Percentiles rank a stretch among this genome's conserved stretches.
phyloP scores from a whole-genome alignment of 1,140 invertebrate genomes.

The Bombus cullumanus region DNA sequence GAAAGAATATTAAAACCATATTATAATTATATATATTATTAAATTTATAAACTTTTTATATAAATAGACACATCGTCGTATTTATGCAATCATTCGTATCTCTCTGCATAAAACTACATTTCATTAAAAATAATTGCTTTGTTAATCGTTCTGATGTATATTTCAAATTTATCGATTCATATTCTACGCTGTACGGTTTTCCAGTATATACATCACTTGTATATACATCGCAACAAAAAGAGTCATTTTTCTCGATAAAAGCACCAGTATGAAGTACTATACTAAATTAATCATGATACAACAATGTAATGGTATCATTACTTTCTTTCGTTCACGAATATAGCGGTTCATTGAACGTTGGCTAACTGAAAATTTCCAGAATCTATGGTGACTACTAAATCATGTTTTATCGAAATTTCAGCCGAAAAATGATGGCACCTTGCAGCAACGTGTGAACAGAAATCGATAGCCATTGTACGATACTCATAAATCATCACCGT shows the following conservation, averaged over 20 bases:
- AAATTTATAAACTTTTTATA: too few species aligned
- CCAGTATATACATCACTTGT: too few species aligned
- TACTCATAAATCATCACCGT: not conserved
- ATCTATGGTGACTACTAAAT: constrained; percentile 35
- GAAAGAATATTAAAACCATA: too few species aligned
- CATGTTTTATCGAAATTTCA: constrained; percentile 34
- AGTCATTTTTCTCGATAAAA: not conserved
- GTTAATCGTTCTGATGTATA: too few species aligned
- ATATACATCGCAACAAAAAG: too few species aligned
- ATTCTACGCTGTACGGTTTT: not conserved
- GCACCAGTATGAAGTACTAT: not conserved
- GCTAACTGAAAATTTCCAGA: constrained; percentile 21
- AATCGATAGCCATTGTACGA: constrained; percentile 30
- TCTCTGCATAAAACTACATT: too few species aligned
- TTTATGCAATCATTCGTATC: too few species aligned
- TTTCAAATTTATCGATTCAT: not conserved
- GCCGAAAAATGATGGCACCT: constrained; percentile 30
- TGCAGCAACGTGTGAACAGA: not conserved
- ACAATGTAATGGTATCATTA: constrained; percentile 22
- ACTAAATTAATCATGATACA: constrained; percentile 20
- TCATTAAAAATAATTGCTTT: too few species aligned
- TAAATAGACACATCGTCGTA: too few species aligned
- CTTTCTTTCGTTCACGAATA: not conserved
- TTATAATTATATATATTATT: too few species aligned
- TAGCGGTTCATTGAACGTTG: not conserved